A percentile compares a stretch with the other conserved stretches of the same genome.
Evolutionary conservation across 2,797 vertebrate genomes (phyloP).

Genomic region (Coendou prehensilis): DNA sequence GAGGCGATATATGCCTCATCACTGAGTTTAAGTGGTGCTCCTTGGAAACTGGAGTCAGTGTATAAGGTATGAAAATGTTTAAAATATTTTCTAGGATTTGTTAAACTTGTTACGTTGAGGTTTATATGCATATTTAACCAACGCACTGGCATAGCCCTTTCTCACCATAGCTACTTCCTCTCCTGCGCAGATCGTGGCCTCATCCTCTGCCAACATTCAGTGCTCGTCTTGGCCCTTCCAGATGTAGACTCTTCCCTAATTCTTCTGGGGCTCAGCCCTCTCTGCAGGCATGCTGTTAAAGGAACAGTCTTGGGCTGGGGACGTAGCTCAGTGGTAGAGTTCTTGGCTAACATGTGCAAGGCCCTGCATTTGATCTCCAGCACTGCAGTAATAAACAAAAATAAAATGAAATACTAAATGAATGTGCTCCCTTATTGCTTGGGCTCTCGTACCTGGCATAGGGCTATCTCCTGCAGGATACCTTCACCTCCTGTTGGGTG

Average conservation of each 20-base stretch:
- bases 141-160: neutral
- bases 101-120: neutral
- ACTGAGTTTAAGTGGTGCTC: slow-evolving; percentile 85
- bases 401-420: neutral
- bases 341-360: neutral
- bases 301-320: neutral
- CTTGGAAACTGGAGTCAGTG: slow-evolving; percentile 89
- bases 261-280: neutral
- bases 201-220: neutral
- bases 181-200: neutral
- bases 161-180: accelerated
- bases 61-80: slow-evolving; percentile 93
- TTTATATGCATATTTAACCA: neutral
- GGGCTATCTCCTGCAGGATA: neutral
- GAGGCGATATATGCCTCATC: slow-evolving; percentile 92
- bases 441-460: neutral
- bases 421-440: neutral
- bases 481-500: neutral
- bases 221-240: neutral
- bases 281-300: neutral
- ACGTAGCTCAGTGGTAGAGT: neutral
- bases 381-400: neutral
- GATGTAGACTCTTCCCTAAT: no score
- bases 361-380: neutral
- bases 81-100: slow-evolving; percentile 4